These are phyloP conservation scores for Andrena bucephala DNA, from an alignment of 2,888 invertebrate species.

Conservation along the genomic window DNA sequence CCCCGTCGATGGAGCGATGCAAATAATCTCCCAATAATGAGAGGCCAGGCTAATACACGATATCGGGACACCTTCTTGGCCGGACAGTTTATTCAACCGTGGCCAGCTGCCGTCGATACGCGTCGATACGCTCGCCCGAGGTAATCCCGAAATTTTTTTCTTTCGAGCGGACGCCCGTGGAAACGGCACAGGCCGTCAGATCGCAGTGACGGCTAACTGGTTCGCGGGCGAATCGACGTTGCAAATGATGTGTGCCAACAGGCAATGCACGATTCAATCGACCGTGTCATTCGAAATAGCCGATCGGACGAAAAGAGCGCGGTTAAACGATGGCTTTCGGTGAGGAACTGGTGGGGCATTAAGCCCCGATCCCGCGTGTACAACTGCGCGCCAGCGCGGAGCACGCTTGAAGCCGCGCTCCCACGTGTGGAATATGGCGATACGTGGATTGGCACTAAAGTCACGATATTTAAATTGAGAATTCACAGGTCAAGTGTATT, in stretches of 20 bases:
- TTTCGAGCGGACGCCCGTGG: neutral
- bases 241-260: constrained; percentile 29
- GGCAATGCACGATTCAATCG: constrained; percentile 33
- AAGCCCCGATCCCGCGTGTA: neutral
- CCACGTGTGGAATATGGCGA: neutral
- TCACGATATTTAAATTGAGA: too few species aligned
- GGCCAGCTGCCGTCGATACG: neutral
- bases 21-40: constrained; percentile 11
- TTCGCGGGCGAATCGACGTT: constrained; percentile 20
- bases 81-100: neutral
- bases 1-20: constrained; percentile 15
- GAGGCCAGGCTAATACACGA: neutral
- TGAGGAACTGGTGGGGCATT: neutral
- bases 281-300: constrained; percentile 32
- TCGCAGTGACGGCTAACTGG: constrained; percentile 29
- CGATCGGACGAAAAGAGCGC: neutral
- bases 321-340: neutral
- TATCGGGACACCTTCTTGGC: constrained; percentile 3
- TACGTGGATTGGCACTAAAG: too few species aligned
- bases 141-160: neutral
- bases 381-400: neutral
- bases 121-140: constrained; percentile 5
- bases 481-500: too few species aligned
- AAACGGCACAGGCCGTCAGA: neutral
- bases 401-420: neutral